phyloP scores from a whole-genome alignment of 2,888 invertebrate genomes.

The Syrista parreyssii region DNA sequence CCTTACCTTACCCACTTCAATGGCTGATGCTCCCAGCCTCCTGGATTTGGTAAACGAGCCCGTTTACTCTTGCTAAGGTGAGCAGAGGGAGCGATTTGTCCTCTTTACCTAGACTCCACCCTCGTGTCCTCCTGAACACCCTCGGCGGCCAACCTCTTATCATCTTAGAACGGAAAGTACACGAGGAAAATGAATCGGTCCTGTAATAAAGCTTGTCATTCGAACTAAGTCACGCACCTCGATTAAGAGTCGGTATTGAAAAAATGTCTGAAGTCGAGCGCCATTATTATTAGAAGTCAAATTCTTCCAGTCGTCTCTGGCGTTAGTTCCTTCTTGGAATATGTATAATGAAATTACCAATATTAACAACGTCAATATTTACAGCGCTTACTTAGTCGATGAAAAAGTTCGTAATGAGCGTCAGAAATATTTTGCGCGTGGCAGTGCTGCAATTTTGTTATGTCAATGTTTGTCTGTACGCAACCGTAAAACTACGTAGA shows the following conservation, averaged over 20 bases:
- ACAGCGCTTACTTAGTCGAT: too few relatives aligned
- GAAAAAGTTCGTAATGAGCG: too few relatives aligned
- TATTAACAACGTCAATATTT: too few relatives aligned
- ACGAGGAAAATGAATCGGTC: not conserved
- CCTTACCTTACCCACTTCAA: conserved; percentile 13
- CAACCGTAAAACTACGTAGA: too few relatives aligned
- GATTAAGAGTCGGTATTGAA: conserved; percentile 37
- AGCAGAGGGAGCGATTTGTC: conserved; percentile 43
- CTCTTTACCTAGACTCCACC: conserved; percentile 31
- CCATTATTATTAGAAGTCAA: not conserved
- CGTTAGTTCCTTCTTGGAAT: too few relatives aligned
- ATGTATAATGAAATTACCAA: too few relatives aligned
- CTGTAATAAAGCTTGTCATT: not conserved
- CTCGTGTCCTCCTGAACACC: not conserved
- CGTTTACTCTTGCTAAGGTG: conserved; percentile 49
- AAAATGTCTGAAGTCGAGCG: conserved; percentile 30
- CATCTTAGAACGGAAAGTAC: conserved; percentile 1
- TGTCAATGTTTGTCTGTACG: too few relatives aligned
- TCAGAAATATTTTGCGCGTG: too few relatives aligned
- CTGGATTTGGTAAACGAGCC: conserved; percentile 42
- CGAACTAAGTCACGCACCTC: conserved; percentile 24
- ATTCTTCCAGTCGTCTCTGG: too few relatives aligned
- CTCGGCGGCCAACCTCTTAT: not conserved
- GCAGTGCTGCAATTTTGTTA: too few relatives aligned
- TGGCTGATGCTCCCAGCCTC: conserved; percentile 16